Evolutionary conservation across 2,888 invertebrate species (phyloP).

Genomic region (Neuroscelio doddi): DNA sequence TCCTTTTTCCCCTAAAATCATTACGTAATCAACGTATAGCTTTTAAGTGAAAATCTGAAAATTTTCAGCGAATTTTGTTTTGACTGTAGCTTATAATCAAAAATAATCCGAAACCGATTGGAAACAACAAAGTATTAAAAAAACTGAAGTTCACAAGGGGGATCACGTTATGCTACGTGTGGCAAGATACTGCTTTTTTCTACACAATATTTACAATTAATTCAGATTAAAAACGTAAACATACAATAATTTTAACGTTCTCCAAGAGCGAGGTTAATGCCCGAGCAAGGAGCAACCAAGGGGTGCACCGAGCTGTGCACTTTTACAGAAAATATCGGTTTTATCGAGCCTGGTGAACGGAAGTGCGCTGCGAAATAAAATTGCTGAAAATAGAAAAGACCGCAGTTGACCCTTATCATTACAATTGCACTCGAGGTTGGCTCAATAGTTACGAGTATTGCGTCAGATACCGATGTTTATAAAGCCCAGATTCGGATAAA

Average conservation of each 20-base stretch:
- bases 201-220: too few relatives aligned
- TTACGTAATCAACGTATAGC: too few relatives aligned
- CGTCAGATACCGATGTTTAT: conserved; percentile 68
- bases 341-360: conserved; percentile 17
- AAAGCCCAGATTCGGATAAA: conserved; percentile 62
- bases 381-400: conserved; percentile 54
- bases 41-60: too few relatives aligned
- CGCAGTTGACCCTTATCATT: conserved; percentile 63
- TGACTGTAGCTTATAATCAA: too few relatives aligned
- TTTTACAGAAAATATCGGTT: conserved; percentile 33
- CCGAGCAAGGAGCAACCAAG: conserved; percentile 15
- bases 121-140: too few relatives aligned
- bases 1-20: too few relatives aligned
- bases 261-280: conserved; percentile 32
- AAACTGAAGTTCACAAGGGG: too few relatives aligned
- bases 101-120: too few relatives aligned
- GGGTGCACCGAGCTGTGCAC: conserved; percentile 23
- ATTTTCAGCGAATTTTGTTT: too few relatives aligned
- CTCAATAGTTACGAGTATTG: conserved; percentile 64
- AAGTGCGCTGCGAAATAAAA: conserved; percentile 27
- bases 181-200: not conserved
- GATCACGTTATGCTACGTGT: too few relatives aligned
- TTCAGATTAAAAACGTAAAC: too few relatives aligned
- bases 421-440: conserved; percentile 56
- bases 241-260: conserved; percentile 3